Conservation (phyloP, 2,113 vertebrate genomes). For the Gulo gulo region DNA sequence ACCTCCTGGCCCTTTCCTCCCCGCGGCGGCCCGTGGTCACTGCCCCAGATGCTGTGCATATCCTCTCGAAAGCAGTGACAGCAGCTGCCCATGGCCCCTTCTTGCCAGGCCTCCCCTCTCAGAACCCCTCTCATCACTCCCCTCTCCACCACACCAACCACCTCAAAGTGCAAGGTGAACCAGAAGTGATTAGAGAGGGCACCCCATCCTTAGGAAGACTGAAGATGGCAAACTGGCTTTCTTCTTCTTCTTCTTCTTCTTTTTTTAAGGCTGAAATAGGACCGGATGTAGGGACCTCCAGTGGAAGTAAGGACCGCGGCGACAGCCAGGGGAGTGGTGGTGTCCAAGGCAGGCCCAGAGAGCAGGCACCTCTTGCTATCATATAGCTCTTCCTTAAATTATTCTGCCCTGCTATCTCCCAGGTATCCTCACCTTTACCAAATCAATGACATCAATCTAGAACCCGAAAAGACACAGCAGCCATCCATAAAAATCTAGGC, state of each 20-base stretch:
- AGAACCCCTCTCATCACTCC: not conserved
- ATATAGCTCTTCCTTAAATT: not conserved
- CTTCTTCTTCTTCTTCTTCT: not conserved
- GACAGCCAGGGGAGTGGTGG: no score
- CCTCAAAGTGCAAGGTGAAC: not conserved
- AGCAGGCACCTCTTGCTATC: not conserved
- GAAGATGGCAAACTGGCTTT: not conserved
- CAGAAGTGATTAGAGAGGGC: not conserved
- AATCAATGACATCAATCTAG: not conserved
- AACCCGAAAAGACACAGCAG: not conserved
- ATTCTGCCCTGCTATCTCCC: not conserved
- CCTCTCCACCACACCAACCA: rapidly evolving
- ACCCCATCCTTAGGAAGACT: not conserved
- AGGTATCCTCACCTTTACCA: not conserved
- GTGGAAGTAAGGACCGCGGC: not conserved
- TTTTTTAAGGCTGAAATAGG: not conserved
- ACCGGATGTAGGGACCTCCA: not conserved
- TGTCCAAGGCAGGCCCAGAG: not conserved
- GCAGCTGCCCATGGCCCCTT: not conserved
- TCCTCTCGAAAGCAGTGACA: not conserved
- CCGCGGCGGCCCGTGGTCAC: not conserved
- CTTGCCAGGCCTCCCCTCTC: not conserved
- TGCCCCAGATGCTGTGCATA: rapidly evolving
- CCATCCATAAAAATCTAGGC: not conserved
- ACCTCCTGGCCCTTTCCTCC: not conserved